Base-by-base conservation (phyloP, 2,797 vertebrate genomes). In the Tolypeutes matacus region DNA sequence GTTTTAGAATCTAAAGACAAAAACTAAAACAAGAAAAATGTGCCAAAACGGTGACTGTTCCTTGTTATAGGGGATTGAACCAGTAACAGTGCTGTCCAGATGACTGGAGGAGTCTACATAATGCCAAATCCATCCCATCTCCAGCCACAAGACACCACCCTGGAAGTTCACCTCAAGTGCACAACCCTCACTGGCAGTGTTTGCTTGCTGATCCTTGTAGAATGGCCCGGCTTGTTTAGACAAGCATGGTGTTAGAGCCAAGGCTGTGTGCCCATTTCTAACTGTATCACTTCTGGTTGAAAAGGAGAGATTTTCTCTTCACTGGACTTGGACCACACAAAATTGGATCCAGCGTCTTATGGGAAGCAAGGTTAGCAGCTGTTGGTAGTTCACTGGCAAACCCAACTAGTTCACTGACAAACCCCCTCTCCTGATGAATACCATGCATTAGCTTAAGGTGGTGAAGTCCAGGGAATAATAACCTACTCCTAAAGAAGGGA, bases 1-100 rank as follows among this genome's bases (percentile, higher is more conserved):
- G 29, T 86, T 84, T 77, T 84, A 12, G 86, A 95, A 36, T 77
- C 70, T 81, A 51, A 93, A 88, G 69, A 49, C 34, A 65, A 88
- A 73, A 51, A 78, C n/a, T 34, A 56, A 93, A 65, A 72, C 7
- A 65, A 29, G 34, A 88, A 96, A 91, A 81, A n/a, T 6, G 25
- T 56, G 46, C 9, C 67, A 9, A 91, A 87, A 70, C 73, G 36
- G 65, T 42, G 42, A 67, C 20, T 62, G 69, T 91, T 62, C 64
- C 13, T 77, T 69, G 18, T 65, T 53, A 62, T 9, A 14, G 39
- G 14, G 34, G 27, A 73, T 10, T 81, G 65, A 72, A 46, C 89
- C 46, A 75, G 29, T 31, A 8, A 42, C 87, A 85, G 23, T 77
- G 53, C 25, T 46, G 13, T 78, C 58, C 34, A 67, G 17, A 75